Conservation (phyloP, 2,888 invertebrate species). For the Platynereis dumerilii region DNA sequence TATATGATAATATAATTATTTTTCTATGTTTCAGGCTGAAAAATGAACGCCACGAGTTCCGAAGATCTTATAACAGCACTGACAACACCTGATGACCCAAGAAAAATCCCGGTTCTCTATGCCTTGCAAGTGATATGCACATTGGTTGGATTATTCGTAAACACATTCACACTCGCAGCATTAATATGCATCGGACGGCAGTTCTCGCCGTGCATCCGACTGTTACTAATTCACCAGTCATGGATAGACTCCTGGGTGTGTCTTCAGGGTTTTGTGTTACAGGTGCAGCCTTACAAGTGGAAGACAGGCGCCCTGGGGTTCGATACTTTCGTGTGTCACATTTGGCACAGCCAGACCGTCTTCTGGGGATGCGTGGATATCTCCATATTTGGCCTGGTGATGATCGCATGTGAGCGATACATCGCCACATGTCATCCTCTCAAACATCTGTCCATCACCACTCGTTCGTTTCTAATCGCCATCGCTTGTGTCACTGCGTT, state of each 20-base stretch:
- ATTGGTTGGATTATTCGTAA: background rate
- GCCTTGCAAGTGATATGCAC: background rate
- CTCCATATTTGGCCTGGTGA: background rate
- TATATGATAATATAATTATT: too few relatives aligned
- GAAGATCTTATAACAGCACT: too few relatives aligned
- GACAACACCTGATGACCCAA: too few relatives aligned
- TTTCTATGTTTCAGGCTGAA: too few relatives aligned
- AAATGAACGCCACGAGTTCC: too few relatives aligned
- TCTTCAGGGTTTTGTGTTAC: background rate
- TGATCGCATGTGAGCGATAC: background rate
- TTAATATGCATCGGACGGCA: background rate
- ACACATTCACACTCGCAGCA: background rate
- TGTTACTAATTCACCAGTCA: background rate
- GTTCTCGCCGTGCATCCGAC: background rate
- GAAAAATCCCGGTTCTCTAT: too few relatives aligned
- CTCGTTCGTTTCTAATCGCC: background rate
- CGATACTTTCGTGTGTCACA: background rate
- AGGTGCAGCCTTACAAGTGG: background rate
- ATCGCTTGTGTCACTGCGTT: background rate
- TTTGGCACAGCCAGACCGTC: slow-evolving; percentile 3
- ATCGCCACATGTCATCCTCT: background rate
- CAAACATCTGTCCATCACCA: background rate
- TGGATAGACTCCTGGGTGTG: slow-evolving; percentile 7
- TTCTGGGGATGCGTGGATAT: background rate
- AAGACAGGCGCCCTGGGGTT: background rate